Percentiles rank a stretch among this genome's conserved stretches.
These are phyloP conservation scores for Melanophora roralis DNA, from an alignment of 2,888 invertebrate genomes.

Conservation along the genomic window DNA sequence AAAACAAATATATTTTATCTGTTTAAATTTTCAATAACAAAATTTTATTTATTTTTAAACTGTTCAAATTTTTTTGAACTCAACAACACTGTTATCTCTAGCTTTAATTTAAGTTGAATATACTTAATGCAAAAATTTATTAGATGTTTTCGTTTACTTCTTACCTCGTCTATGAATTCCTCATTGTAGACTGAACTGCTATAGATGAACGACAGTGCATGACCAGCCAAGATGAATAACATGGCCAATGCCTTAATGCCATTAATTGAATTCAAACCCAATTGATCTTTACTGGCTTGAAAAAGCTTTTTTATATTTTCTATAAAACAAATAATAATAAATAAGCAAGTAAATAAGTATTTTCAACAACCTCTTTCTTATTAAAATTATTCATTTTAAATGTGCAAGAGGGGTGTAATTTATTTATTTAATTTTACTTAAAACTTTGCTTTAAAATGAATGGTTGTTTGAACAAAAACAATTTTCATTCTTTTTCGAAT, in stretches of 20 bases:
- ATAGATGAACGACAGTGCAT: constrained; percentile 82
- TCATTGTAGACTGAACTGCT: constrained; percentile 84
- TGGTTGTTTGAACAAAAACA: too few relatives aligned
- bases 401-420: too few relatives aligned
- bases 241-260: constrained; percentile 84
- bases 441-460: too few relatives aligned
- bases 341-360: not conserved
- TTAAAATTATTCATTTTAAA: too few relatives aligned
- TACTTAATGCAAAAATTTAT: not conserved
- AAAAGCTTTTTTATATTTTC: constrained; percentile 72
- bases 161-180: constrained; percentile 78
- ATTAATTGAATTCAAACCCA: constrained; percentile 82
- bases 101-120: not conserved
- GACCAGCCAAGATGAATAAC: constrained; percentile 83
- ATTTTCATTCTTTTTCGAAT: too few relatives aligned
- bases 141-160: not conserved
- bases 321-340: constrained; percentile 45
- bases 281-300: constrained; percentile 77
- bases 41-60: too few relatives aligned
- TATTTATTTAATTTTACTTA: too few relatives aligned
- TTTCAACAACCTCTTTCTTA: too few relatives aligned
- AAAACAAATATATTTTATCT: too few relatives aligned
- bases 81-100: not conserved
- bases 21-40: too few relatives aligned
- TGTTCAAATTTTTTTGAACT: too few relatives aligned